Conservation (phyloP, 1,140 invertebrate species). For the Drosophila rufa region DNA sequence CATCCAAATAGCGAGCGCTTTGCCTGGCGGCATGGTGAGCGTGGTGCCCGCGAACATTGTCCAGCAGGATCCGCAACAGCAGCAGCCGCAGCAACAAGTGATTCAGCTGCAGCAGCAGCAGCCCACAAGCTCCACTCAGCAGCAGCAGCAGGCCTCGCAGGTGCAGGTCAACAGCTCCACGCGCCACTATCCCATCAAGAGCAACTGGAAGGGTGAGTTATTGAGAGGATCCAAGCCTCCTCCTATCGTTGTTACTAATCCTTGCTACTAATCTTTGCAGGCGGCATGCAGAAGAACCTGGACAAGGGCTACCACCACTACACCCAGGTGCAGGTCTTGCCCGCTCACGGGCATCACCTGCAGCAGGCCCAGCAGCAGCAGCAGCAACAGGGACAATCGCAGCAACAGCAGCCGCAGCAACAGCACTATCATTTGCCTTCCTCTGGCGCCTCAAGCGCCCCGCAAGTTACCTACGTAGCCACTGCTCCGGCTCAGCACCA, state of each 20-base stretch:
- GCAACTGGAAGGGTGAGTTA: constrained; percentile 64
- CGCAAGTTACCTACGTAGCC: constrained; percentile 70
- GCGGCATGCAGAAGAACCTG: constrained; percentile 75
- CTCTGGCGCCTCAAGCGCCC: constrained; percentile 65
- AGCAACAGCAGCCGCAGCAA: constrained; percentile 61
- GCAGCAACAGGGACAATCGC: constrained; percentile 57
- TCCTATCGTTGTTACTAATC: not conserved
- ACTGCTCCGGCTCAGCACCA: constrained; percentile 57
- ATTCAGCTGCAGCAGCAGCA: constrained; percentile 55
- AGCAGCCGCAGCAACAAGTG: constrained; percentile 43
- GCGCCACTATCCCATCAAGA: constrained; percentile 73
- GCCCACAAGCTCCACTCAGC: constrained; percentile 34
- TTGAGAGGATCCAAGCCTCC: no score
- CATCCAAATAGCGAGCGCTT: constrained; percentile 59
- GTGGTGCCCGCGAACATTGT: constrained; percentile 70
- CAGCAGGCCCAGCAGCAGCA: constrained; percentile 64
- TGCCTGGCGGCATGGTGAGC: constrained; percentile 70
- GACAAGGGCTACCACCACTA: constrained; percentile 81
- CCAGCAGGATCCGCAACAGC: constrained; percentile 48
- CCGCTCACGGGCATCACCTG: constrained; percentile 63
- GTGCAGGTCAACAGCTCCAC: constrained; percentile 46
- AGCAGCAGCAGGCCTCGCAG: constrained; percentile 34
- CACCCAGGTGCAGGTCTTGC: constrained; percentile 58
- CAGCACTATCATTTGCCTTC: constrained; percentile 80
- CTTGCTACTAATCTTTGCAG: constrained; percentile 5